A percentile compares a stretch with the other conserved stretches of the same genome.
These are phyloP conservation scores for Anorthoa munda DNA, from an alignment of 2,888 invertebrate species.

Conservation along the genomic window DNA sequence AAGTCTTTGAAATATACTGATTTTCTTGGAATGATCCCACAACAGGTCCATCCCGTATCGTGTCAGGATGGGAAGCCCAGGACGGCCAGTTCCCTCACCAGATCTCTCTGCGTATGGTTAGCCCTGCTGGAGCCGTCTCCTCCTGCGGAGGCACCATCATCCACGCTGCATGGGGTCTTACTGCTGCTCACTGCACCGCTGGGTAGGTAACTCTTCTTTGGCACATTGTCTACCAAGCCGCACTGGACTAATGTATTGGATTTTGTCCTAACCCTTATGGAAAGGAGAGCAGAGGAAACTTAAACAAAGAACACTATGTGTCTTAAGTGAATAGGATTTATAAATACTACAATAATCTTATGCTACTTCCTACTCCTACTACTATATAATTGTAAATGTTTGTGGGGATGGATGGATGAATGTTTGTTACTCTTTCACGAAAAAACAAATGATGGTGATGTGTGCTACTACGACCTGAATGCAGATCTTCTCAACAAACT, in stretches of 20 bases:
- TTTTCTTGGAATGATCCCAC: background rate
- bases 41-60: conserved; percentile 34
- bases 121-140: conserved; percentile 64
- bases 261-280: background rate
- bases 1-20: background rate
- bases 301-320: background rate
- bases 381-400: too few relatives aligned
- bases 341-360: too few relatives aligned
- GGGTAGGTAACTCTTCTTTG: conserved; percentile 60
- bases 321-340: too few relatives aligned
- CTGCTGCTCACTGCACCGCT: conserved; percentile 77
- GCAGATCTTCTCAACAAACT: too few relatives aligned
- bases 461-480: too few relatives aligned
- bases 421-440: too few relatives aligned
- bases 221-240: background rate
- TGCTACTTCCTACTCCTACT: too few relatives aligned
- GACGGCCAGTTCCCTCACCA: conserved; percentile 77
- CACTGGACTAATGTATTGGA: background rate
- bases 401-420: too few relatives aligned
- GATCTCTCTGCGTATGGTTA: conserved; percentile 76
- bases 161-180: conserved; percentile 75
- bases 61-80: conserved; percentile 78
- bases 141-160: conserved; percentile 78
- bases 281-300: background rate
- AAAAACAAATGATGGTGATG: too few relatives aligned